Evolutionary conservation across 2,888 invertebrate genomes (phyloP), one percentile per base, ranked within the genome.

Genomic region (Pomacea canaliculata): DNA sequence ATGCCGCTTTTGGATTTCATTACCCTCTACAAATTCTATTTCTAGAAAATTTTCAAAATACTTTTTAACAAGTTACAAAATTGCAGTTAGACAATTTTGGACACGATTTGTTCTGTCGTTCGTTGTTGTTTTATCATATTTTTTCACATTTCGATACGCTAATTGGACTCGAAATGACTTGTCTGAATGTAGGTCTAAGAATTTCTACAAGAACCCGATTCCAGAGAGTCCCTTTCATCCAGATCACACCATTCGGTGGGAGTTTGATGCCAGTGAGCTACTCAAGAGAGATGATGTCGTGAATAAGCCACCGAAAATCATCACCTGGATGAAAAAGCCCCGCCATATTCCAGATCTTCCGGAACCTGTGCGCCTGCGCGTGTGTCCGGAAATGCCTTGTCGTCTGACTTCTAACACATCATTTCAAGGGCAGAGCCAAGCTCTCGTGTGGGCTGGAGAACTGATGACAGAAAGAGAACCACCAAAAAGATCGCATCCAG

Each of bases 291-390:
- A 7, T 5, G 63, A 63, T 27, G 63, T 63, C 18, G 19, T 18
- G 3, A 63, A 19, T 8, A 3, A n/a, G 7, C 23, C 63, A 27
- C 63, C 63, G 9, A 63, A 63, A 63, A 63, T 63, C 19, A 63
- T 63, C 63, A 63, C 63, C 23, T 63, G 63, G 63, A 8, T 63
- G 2, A 7, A 56, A 16, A 56, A 56, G 16, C 51, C 51, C 12
- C 51, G 51, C 51, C 51, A 56, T 56, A 16, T 56, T 56, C 51
- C 51, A 1, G 12, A 10, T 2, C 51, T 56, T 56, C 51, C 63
- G 27, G 63, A 63, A 8, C 63, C 63, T 16, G 63, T 63, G 63
- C 63, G 63, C 63, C n/a, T 63, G 63, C 63, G 63, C 63, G 63
- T 63, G 63, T 63, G 63, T 27, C 63, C 63, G 12, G 63, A 63